Base-by-base conservation (phyloP, 2,113 vertebrate genomes). In the Caloenas nicobarica region DNA sequence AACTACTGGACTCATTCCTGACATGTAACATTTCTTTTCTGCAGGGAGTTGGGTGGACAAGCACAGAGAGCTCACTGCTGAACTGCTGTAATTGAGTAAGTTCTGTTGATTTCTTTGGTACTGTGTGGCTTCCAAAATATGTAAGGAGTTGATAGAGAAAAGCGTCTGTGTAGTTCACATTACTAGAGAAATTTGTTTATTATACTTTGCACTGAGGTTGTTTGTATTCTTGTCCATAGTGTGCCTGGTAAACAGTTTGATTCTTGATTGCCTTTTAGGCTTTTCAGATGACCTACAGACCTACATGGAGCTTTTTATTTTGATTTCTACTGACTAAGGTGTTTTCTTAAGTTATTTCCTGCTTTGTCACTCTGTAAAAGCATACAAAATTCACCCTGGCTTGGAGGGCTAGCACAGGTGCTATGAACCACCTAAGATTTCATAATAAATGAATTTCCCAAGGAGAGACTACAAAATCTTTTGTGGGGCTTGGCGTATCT, bases 281-380 rank as follows among this genome's bases (percentile, higher is more conserved):
- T 89, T 94, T 95, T 92, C 40, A 82, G 58, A 34, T 84, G 71
- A 77, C 60, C 36, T 93, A 46, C 38, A 18, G 71, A 77, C 64
- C 36, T 93, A 46, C 42, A 18, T 23, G 42, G 34, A 62, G 46
- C 9, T 57, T 89, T 70, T 89, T 66, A 46, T 89, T 92, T 94
- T 69, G 18, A 58, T 89, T 94, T 86, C 26, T 80, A n/a, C 46
- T 78, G 80, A 81, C 33, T 65, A 72, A 86, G 31, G 19, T 65
- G 36, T 85, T 91, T 91, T 84, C 83, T 44, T 21, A 58, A n/a
- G 58, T 68, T 91, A 58, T 90, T 95, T 96, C 25, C 87, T 91
- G n/a, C 44, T 78, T 88, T 86, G 33, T 51, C 54, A 42, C 28
- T 65, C 70, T 19, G 11, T 88, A 51, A 91, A 86, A 86, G 9